Conservation (phyloP, 2,113 vertebrate genomes). For the Thomomys bottae region DNA sequence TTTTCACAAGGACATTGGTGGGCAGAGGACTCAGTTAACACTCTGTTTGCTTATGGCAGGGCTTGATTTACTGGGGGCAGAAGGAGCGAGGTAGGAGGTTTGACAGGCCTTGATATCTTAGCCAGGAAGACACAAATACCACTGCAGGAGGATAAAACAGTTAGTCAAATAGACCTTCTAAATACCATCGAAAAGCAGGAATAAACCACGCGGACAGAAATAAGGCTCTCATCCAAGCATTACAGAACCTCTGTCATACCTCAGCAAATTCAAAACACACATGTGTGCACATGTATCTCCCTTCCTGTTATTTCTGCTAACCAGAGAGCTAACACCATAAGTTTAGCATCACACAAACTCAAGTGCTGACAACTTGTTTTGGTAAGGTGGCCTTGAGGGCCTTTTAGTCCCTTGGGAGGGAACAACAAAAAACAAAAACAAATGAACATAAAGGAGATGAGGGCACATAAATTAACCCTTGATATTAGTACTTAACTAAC, state of each 20-base stretch:
- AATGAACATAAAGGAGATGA: not conserved
- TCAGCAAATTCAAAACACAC: constrained; percentile 70
- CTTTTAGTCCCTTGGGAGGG: no score
- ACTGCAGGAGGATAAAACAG: constrained; percentile 42
- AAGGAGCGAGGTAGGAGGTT: constrained; percentile 56
- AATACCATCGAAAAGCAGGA: constrained; percentile 67
- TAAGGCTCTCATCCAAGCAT: constrained; percentile 72
- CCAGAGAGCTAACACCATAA: constrained; percentile 57
- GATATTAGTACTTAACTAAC: constrained; percentile 7
- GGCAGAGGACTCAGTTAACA: constrained; percentile 46
- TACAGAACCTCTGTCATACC: constrained; percentile 64
- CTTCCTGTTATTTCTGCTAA: constrained; percentile 54
- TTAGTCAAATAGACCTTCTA: constrained; percentile 73
- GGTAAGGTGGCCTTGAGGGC: constrained; percentile 62
- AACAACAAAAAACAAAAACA: not conserved
- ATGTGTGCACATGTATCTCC: not conserved
- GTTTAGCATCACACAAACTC: constrained; percentile 54
- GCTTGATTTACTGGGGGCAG: constrained; percentile 66
- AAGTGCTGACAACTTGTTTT: constrained; percentile 75
- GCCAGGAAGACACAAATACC: constrained; percentile 65
- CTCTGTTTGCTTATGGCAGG: constrained; percentile 68
- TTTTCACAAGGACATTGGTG: constrained; percentile 70
- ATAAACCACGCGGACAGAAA: constrained; percentile 73
- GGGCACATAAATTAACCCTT: constrained; percentile 45
- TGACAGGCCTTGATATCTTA: constrained; percentile 68